Evolutionary conservation across 2,888 invertebrate species (phyloP), one percentile per base, ranked within the genome.

Genomic region (Lydus trimaculatus): DNA sequence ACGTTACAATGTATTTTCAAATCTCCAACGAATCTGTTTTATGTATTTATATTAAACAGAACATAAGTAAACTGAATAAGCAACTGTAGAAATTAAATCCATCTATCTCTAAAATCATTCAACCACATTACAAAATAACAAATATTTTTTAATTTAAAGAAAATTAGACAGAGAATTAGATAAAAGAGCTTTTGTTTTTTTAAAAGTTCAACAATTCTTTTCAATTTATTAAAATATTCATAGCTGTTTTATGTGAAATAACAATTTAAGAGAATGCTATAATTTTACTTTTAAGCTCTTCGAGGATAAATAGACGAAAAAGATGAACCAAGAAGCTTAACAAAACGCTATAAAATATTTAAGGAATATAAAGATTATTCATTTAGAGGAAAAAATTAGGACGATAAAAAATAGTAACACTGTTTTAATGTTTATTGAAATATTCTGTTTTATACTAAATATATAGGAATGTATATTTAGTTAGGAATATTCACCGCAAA

Each of bases 1-100:
- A 74, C 72, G 70, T 68, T 70, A 71, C 71, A 67, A 65, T 71
- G 61, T 56, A 66, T 70, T 70, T 64, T 66, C 67, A 60, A 64
- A 58, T 62, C 65, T 58, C 61, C 63, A 59, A 63, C 59, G 60
- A 64, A 65, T 68, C 63, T 68, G 48, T 58, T 63, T 64, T 60
- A 65, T 62, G 56, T 58, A 56, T 43, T 61, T 48, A 43, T 60
- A 61, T 65, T 68, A 65, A 36, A 31, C 36, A 3, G 31, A 31
- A 36, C 15, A 7, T n/a, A 43, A 17, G 17, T 43, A 43, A 43
- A 43, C 5, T 43, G 36, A 36, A 36, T 36, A 36, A 36, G 36
- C 36, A 36, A 36, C 36, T 3, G 13, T 36, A 36, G 4, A 13
- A 15, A 36, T 15, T 36, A 36, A 36, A 36, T 36, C 11, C 11